Percentiles rank a stretch among this genome's conserved stretches.
These are phyloP conservation scores for Trogon melanurus DNA, from an alignment of 2,113 vertebrate species.

Conservation along the genomic window DNA sequence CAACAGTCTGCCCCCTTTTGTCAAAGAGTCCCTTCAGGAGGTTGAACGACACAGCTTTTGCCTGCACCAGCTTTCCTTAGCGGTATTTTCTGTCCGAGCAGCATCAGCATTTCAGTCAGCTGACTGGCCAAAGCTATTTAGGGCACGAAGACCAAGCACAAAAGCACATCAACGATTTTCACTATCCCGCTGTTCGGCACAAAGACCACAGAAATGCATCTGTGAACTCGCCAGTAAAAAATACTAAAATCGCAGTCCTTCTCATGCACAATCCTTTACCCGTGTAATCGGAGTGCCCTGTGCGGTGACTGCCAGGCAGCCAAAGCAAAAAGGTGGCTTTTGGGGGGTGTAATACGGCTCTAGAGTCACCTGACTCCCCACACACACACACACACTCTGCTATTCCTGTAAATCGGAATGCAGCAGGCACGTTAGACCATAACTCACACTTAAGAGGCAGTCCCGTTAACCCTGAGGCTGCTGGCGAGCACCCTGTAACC, in stretches of 20 bases:
- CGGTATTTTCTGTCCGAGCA: background rate
- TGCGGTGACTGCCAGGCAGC: rapidly evolving
- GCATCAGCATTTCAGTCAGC: background rate
- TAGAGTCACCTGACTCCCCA: background rate
- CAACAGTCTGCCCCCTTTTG: background rate
- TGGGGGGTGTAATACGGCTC: background rate
- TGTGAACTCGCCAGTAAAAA: background rate
- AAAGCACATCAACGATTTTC: background rate
- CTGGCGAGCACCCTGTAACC: background rate
- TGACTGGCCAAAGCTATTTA: background rate
- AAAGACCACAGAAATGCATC: background rate
- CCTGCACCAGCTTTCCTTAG: background rate
- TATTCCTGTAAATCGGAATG: background rate
- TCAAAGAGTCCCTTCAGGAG: background rate
- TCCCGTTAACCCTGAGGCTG: background rate
- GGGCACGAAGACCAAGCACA: background rate
- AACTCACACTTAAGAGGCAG: background rate
- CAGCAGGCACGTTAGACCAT: background rate
- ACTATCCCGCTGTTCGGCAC: background rate
- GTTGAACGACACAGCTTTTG: background rate
- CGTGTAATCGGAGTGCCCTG: background rate
- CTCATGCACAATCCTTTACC: background rate
- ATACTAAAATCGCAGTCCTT: background rate
- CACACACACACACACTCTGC: background rate
- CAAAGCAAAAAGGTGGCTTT: background rate